These are phyloP conservation scores for Stenichneumon culpator DNA, from an alignment of 2,888 invertebrate species.

Conservation along the genomic window DNA sequence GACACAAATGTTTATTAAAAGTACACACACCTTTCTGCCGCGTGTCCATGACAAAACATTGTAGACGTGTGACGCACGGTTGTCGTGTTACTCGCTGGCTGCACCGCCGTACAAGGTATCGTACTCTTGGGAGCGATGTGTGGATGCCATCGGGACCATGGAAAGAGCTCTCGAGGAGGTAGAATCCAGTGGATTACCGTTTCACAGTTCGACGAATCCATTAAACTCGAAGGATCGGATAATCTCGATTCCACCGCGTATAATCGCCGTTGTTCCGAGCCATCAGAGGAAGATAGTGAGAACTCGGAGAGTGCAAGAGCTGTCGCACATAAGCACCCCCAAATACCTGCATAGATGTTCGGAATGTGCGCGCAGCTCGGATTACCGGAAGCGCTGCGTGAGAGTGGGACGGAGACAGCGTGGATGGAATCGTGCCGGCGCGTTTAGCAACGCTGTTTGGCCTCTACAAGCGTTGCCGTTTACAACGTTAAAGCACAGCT, in stretches of 20 bases:
- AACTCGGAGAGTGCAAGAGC: background rate
- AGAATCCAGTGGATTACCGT: slow-evolving; percentile 37
- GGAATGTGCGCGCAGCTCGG: slow-evolving; percentile 14
- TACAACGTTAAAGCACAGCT: slow-evolving; percentile 42
- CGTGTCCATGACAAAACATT: background rate
- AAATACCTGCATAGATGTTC: background rate
- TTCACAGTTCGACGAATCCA: slow-evolving; percentile 28
- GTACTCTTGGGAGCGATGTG: slow-evolving; percentile 63
- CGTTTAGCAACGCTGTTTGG: slow-evolving; percentile 44
- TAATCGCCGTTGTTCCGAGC: slow-evolving; percentile 60
- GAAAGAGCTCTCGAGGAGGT: slow-evolving; percentile 46
- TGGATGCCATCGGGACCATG: slow-evolving; percentile 39
- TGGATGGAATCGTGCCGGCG: slow-evolving; percentile 41
- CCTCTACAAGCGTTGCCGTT: background rate
- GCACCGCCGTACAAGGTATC: slow-evolving; percentile 59
- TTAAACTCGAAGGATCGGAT: slow-evolving; percentile 61
- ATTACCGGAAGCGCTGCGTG: slow-evolving; percentile 33
- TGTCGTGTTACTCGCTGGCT: slow-evolving; percentile 54
- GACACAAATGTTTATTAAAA: background rate
- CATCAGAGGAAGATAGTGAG: background rate
- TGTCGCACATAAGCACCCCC: slow-evolving; percentile 25
- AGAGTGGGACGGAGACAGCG: slow-evolving; percentile 22
- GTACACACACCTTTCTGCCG: background rate
- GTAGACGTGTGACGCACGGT: slow-evolving; percentile 6
- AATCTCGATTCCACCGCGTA: slow-evolving; percentile 49